Base-by-base conservation (phyloP, 2,888 invertebrate genomes). In the Pandemis corylana region DNA sequence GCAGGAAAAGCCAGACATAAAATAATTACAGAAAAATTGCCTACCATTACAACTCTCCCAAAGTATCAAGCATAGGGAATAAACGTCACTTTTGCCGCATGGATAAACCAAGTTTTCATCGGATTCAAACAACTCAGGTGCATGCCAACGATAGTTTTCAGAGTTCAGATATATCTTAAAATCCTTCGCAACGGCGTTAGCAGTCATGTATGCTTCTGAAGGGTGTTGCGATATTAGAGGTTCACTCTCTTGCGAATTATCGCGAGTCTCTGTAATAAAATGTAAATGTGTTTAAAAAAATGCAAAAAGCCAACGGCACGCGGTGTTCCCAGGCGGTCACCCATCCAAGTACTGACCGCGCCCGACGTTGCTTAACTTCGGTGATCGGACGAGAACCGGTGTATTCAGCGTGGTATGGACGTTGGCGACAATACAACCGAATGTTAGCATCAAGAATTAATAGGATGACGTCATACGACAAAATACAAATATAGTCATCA, bases 11-110 rank as follows among this genome's bases (percentile, higher is more conserved):
- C 7, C 9, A 44, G 44, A 9, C 2, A 7, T 9, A 44, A 44
- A 20, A 20, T 20, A 20, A 20, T 20, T 20, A 20, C 12, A 10
- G 3, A 53, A 64, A 71, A n/a, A 13, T 20, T 7, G 75, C 84
- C 83, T 78, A 94, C 94, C 92, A 80, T 94, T 95, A 79, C 94
- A 94, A 75, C 91, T 85, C 80, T 95, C 94, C 94, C 93, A 94
- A 0, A 95, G 81, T 5, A 94, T 80, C 67, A 94, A 68, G 59
- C 89, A 86, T 0, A 95, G 82, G 0, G 94, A 92, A 76, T 94
- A 95, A 0, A 92, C 94, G 68, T 94, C 94, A 68, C 89, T 92
- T 76, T 82, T 90, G 0, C 89, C 86, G 77, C 94, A 93, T 0
- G 91, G 89, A 49, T 88, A 83, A 53, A 95, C 93, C 53, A 85